A percentile compares a stretch with the other conserved stretches of the same genome.
Conservation (phyloP, 2,113 vertebrate species). For the Cyanoderma ruficeps region DNA sequence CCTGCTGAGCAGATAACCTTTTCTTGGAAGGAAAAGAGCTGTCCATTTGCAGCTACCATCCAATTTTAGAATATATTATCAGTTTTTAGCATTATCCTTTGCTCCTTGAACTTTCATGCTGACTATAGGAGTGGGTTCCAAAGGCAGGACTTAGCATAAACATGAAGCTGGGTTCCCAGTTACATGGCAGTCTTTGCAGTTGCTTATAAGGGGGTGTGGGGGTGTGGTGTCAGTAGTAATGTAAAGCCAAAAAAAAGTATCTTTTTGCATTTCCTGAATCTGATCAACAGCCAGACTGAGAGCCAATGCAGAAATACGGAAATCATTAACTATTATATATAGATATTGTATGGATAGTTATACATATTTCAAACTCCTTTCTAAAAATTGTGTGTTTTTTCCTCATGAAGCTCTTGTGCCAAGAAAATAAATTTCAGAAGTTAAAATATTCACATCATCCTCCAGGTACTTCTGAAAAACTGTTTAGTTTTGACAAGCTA, state of each 20-base stretch:
- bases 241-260: not conserved
- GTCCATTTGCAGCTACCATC: not conserved
- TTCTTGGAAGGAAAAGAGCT: constrained; percentile 21
- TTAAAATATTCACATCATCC: not conserved
- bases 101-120: not conserved
- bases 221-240: not conserved
- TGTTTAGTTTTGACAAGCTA: not conserved
- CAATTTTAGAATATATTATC: not conserved
- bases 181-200: not conserved
- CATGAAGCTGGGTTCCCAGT: not conserved
- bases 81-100: not conserved
- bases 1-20: constrained; percentile 35
- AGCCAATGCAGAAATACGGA: constrained; percentile 1
- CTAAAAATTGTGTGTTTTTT: not conserved
- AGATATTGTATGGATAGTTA: not conserved
- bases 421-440: not conserved
- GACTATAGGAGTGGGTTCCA: not conserved
- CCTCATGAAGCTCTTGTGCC: not conserved
- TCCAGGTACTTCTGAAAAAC: not conserved
- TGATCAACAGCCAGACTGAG: not conserved
- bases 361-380: not conserved
- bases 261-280: not conserved
- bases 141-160: not conserved
- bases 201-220: not conserved
- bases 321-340: not conserved